Base-by-base conservation (phyloP, 2,797 vertebrate genomes). In the Liasis olivaceus region DNA sequence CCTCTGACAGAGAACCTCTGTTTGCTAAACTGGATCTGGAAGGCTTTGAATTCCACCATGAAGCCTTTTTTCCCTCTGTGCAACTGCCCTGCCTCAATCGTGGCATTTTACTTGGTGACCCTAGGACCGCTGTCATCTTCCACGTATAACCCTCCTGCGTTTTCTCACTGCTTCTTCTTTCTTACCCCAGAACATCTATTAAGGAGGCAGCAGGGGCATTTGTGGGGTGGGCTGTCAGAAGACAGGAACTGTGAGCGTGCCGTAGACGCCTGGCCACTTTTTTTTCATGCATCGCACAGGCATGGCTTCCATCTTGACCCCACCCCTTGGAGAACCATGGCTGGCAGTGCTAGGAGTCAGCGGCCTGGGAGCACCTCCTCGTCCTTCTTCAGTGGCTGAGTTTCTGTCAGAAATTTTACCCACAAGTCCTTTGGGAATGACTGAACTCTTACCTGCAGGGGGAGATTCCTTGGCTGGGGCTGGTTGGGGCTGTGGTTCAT, bases 361-460 rank as follows among this genome's bases (percentile, higher is more conserved):
- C 31, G 64, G 14, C 28, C 8, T 28, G 47, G 28, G 28, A 1
- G 54, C 13, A 81, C 20, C 20, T 24, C 72, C 47, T 1, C 72
- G 24, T 47, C 20, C 36, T 42, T 59, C 51, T 59, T n/a, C 26
- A 5, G 2, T 62, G 54, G 12, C 12, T 69, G 62, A 51, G 7
- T 13, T 51, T 14, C 64, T n/a, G 24, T 63, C 47, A 47, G 51
- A 28, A 63, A 47, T 28, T n/a, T 58, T 26, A 47, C 47, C 22
- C 28, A 51, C 31, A 20, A 63, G 5, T 3, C 62, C 14, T 64
- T 22, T n/a, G n/a, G 24, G 14, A 62, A 59, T 31, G 24, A 3
- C 31, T 12, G 59, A 59, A 26, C 69, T 95, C 98, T 98, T 97
- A 99, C 99, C 98, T 92, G 97, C 97, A 26, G 98, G 97, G 81